Evolutionary conservation across 2,888 invertebrate species (phyloP).

Genomic region (Hypercompe scribonia): DNA sequence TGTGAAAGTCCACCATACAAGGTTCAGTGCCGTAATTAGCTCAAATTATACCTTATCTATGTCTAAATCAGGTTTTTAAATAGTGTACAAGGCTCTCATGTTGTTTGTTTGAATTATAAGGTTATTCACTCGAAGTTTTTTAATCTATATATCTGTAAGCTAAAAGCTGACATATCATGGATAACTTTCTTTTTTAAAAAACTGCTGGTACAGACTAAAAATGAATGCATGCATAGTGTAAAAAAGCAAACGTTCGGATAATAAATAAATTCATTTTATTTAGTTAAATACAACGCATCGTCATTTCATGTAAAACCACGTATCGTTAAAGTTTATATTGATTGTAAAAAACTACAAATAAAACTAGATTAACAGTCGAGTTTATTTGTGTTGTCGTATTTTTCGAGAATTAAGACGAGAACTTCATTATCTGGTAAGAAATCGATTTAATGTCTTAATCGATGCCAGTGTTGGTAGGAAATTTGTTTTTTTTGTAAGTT

Average conservation of each 20-base stretch:
- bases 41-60: slow-evolving; percentile 38
- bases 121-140: slow-evolving; percentile 4
- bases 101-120: slow-evolving; percentile 10
- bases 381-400: slow-evolving; percentile 66
- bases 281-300: slow-evolving; percentile 32
- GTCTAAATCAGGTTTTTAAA: slow-evolving; percentile 35
- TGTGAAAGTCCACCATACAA: slow-evolving; percentile 26
- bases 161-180: slow-evolving; percentile 5
- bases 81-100: slow-evolving; percentile 12
- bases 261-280: slow-evolving; percentile 35
- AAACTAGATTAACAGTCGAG: slow-evolving; percentile 57
- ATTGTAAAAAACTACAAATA: slow-evolving; percentile 43
- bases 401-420: slow-evolving; percentile 58
- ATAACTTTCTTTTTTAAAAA: slow-evolving; percentile 20
- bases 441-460: slow-evolving; percentile 71
- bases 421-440: slow-evolving; percentile 62
- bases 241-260: slow-evolving; percentile 26
- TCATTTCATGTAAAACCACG: slow-evolving; percentile 24
- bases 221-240: slow-evolving; percentile 14
- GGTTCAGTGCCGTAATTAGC: slow-evolving; percentile 32
- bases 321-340: slow-evolving; percentile 49
- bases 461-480: slow-evolving; percentile 37
- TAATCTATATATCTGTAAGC: slow-evolving; percentile 6
- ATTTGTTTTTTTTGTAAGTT: slow-evolving; percentile 51
- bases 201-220: slow-evolving; percentile 23